Percentiles rank a stretch among this genome's conserved stretches.
Conservation (phyloP, 2,888 invertebrate species). For the Dermolepida albohirtum region DNA sequence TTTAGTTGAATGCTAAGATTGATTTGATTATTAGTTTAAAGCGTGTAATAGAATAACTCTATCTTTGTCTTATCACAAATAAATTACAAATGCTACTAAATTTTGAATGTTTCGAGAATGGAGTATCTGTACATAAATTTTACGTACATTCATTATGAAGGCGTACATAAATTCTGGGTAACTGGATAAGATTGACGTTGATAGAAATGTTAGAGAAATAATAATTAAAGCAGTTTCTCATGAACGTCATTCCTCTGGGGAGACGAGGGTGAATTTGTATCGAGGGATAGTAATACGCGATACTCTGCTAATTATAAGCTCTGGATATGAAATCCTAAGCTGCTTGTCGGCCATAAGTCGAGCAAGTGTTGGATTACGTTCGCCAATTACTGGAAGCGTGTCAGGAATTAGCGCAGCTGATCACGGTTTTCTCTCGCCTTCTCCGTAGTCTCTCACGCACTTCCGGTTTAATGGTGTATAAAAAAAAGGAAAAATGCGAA, state of each 20-base stretch:
- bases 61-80: conserved; percentile 1
- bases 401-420: conserved; percentile 56
- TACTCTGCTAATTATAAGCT: conserved; percentile 53
- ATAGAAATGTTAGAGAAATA: conserved; percentile 44
- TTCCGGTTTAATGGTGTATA: conserved; percentile 22
- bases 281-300: conserved; percentile 46
- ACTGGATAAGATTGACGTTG: conserved; percentile 44
- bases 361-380: conserved; percentile 62
- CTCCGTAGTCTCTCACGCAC: conserved; percentile 30
- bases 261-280: conserved; percentile 45
- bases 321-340: conserved; percentile 62
- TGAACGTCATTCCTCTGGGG: conserved; percentile 44
- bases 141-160: conserved; percentile 28
- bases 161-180: conserved; percentile 35
- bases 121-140: conserved; percentile 27
- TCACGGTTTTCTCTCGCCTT: conserved; percentile 35
- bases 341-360: conserved; percentile 59
- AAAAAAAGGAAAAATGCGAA: conserved; percentile 6
- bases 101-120: conserved; percentile 16
- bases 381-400: conserved; percentile 63
- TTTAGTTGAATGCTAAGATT: too few species aligned
- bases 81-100: conserved; percentile 25
- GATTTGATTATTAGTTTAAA: too few species aligned
- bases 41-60: too few species aligned
- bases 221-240: conserved; percentile 46